Conservation (phyloP, 2,113 vertebrate genomes). For the Eupsittula cactorum region DNA sequence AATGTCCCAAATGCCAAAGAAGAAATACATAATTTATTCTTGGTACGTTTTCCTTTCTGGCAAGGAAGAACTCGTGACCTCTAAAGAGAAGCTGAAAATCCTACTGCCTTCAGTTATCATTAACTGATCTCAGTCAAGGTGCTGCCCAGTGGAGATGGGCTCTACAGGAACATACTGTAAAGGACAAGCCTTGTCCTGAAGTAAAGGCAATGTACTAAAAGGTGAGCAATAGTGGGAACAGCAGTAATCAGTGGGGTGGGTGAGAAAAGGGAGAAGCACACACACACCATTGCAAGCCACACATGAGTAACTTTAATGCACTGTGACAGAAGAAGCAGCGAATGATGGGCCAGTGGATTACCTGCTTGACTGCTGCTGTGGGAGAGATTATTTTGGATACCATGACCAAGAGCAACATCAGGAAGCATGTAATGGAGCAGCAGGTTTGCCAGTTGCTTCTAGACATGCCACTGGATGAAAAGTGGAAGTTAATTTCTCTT, state of each 20-base stretch:
- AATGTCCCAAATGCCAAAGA: neutral
- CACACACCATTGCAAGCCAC: neutral
- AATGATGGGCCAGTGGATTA: neutral
- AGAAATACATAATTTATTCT: neutral
- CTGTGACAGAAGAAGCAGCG: rapidly evolving
- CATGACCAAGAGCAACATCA: neutral
- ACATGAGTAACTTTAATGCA: neutral
- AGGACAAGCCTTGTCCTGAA: neutral
- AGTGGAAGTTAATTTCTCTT: neutral
- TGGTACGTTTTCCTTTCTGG: neutral
- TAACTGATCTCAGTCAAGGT: neutral
- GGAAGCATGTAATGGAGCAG: neutral
- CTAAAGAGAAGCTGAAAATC: neutral
- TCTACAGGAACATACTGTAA: neutral
- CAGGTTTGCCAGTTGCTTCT: neutral
- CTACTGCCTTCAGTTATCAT: neutral
- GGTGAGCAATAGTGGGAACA: neutral
- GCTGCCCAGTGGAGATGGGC: neutral
- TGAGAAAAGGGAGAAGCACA: neutral
- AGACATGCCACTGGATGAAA: neutral
- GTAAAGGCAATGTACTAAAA: neutral
- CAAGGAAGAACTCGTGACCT: neutral
- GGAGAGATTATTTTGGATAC: neutral
- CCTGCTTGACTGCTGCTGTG: neutral
- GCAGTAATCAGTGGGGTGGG: rapidly evolving